These are phyloP conservation scores for Acanthopagrus latus DNA, from an alignment of 2,797 vertebrate genomes.

Conservation along the genomic window DNA sequence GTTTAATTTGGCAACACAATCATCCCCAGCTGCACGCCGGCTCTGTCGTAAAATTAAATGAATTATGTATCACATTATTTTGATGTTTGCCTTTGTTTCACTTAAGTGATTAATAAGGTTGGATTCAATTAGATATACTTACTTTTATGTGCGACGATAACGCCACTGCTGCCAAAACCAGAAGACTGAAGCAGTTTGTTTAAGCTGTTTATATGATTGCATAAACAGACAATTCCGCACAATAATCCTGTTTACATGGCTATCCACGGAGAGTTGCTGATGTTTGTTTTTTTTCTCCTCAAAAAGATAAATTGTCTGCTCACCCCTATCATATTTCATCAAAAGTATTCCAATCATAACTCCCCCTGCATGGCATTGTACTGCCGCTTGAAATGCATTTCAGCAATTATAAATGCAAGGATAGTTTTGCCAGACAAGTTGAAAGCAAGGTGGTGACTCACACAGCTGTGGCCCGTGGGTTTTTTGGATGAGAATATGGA, in stretches of 20 bases:
- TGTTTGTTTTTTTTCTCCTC: neutral
- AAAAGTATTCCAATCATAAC: slow-evolving; percentile 40
- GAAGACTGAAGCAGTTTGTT: slow-evolving; percentile 53
- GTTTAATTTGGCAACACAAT: slow-evolving; percentile 20
- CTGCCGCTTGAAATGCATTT: slow-evolving; percentile 33
- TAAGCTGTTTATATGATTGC: slow-evolving; percentile 62
- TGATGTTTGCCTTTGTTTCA: slow-evolving; percentile 60
- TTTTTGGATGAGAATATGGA: slow-evolving; percentile 6
- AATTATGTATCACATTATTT: slow-evolving; percentile 46
- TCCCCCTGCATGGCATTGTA: slow-evolving; percentile 30
- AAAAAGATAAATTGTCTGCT: slow-evolving; percentile 52
- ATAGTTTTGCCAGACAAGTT: slow-evolving; percentile 27
- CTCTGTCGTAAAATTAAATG: slow-evolving; percentile 34
- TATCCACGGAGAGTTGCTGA: slow-evolving; percentile 16
- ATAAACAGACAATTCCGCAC: slow-evolving; percentile 55
- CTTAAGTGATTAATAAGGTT: slow-evolving; percentile 57
- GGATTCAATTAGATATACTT: slow-evolving; percentile 47
- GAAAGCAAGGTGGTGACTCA: slow-evolving; percentile 35
- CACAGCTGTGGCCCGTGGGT: slow-evolving; percentile 12
- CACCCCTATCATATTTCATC: slow-evolving; percentile 45
- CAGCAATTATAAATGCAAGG: slow-evolving; percentile 18
- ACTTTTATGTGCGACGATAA: slow-evolving; percentile 46
- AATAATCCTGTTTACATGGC: slow-evolving; percentile 64
- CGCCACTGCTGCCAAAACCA: slow-evolving; percentile 45
- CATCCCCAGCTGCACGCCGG: neutral